Evolutionary conservation across 2,797 vertebrate genomes (phyloP).

Genomic region (Sciaenops ocellatus): DNA sequence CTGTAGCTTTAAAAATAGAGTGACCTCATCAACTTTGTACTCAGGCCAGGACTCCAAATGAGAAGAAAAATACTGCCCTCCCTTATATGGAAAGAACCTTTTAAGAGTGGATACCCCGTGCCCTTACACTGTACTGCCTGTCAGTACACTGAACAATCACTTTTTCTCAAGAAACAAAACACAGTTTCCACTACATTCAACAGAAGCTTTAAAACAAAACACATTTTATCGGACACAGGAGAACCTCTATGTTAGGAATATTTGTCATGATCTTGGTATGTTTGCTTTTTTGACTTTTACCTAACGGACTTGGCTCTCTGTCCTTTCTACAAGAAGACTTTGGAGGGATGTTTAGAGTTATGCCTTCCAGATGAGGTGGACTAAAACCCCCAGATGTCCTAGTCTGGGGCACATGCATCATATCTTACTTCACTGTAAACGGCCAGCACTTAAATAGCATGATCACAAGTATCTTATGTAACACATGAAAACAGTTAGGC

Average conservation of each 20-base stretch:
- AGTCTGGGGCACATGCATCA: constrained; percentile 31
- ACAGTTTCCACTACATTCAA: constrained; percentile 38
- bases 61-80: constrained; percentile 88
- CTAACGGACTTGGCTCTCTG: constrained; percentile 45
- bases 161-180: constrained; percentile 65
- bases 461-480: constrained; percentile 43
- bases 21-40: constrained; percentile 89
- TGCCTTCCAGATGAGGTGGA: constrained; percentile 74
- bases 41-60: constrained; percentile 89
- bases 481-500: constrained; percentile 32
- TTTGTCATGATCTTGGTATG: constrained; percentile 61
- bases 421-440: constrained; percentile 43
- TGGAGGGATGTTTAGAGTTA: constrained; percentile 68
- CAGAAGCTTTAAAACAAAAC: constrained; percentile 45
- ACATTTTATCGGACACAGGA: constrained; percentile 47
- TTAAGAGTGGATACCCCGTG: constrained; percentile 80
- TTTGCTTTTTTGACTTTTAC: constrained; percentile 48
- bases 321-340: constrained; percentile 37
- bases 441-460: constrained; percentile 49
- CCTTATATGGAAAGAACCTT: constrained; percentile 93
- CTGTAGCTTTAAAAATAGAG: constrained; percentile 81
- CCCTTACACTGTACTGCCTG: constrained; percentile 55
- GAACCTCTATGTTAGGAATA: constrained; percentile 11
- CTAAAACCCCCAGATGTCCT: constrained; percentile 44
- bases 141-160: constrained; percentile 62